Conservation (phyloP, 2,888 invertebrate genomes). For the Salpingus planirostris region DNA sequence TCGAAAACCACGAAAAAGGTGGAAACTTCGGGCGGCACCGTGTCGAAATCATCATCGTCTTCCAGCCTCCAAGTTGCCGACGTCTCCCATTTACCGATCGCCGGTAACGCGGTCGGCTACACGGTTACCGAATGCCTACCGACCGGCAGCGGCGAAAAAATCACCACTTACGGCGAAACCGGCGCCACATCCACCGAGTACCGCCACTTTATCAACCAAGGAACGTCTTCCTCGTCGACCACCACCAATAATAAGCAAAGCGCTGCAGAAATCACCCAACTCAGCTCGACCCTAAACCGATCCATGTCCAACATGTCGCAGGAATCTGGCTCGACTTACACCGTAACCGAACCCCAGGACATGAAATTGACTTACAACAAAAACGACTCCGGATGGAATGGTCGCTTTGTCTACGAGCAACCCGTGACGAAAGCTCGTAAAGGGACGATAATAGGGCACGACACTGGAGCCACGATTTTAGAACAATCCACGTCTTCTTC, state of each 20-base stretch:
- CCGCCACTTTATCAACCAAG: conserved; percentile 34
- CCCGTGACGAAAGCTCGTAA: conserved; percentile 20
- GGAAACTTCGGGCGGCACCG: conserved; percentile 8
- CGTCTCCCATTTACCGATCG: conserved; percentile 37
- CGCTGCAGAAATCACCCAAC: conserved; percentile 33
- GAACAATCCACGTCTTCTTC: conserved; percentile 34
- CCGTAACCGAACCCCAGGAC: conserved; percentile 40
- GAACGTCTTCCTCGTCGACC: conserved; percentile 16
- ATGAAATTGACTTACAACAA: conserved; percentile 32
- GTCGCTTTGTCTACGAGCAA: conserved; percentile 41
- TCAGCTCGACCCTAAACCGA: conserved; percentile 35
- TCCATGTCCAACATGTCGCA: conserved; percentile 35
- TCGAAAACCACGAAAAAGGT: conserved; percentile 7
- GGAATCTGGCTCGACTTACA: conserved; percentile 35
- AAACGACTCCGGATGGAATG: conserved; percentile 44
- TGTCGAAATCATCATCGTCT: conserved; percentile 36
- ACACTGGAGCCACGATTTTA: conserved; percentile 24
- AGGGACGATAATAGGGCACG: conserved; percentile 9
- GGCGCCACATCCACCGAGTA: conserved; percentile 38
- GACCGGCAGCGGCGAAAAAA: conserved; percentile 37
- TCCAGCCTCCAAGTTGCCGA: conserved; percentile 39
- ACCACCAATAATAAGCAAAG: too few species aligned
- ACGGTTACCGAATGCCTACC: conserved; percentile 37
- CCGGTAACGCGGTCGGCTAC: conserved; percentile 32
- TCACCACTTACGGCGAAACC: conserved; percentile 35